Percentiles rank a stretch among this genome's conserved stretches.
Evolutionary conservation across 2,113 vertebrate species (phyloP).

Genomic region (Pollachius pollachius): DNA sequence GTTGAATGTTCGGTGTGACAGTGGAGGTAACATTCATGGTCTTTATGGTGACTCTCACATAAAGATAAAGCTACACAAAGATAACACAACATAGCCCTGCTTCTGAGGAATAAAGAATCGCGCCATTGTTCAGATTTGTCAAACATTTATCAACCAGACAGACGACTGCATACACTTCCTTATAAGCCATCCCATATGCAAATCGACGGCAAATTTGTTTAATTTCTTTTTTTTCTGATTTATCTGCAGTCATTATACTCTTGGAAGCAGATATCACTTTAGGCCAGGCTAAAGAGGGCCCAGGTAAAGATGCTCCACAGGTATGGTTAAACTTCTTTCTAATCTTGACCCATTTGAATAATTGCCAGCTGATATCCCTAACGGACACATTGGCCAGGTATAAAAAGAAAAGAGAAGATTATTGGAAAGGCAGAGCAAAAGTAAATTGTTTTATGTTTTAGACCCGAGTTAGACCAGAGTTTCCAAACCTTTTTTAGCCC

Average conservation of each 20-base stretch:
- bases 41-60: not conserved
- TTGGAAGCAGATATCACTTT: constrained; percentile 41
- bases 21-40: too few relatives aligned
- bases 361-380: too few relatives aligned
- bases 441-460: too few relatives aligned
- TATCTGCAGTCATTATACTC: constrained; percentile 62
- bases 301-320: not conserved
- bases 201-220: constrained; percentile 63
- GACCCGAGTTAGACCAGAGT: too few relatives aligned
- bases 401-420: too few relatives aligned
- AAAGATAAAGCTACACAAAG: not conserved
- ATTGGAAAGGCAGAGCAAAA: too few relatives aligned
- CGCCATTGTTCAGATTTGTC: constrained; percentile 71
- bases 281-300: constrained; percentile 35
- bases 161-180: not conserved
- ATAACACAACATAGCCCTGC: too few relatives aligned
- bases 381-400: too few relatives aligned
- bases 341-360: too few relatives aligned
- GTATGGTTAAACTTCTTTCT: not conserved
- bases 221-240: constrained; percentile 62
- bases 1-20: too few relatives aligned
- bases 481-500: too few relatives aligned
- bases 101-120: constrained; percentile 29
- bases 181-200: constrained; percentile 63
- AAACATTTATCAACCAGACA: constrained; percentile 35